phyloP scores from a whole-genome alignment of 1,140 invertebrate species.

The Drosophila santomea region DNA sequence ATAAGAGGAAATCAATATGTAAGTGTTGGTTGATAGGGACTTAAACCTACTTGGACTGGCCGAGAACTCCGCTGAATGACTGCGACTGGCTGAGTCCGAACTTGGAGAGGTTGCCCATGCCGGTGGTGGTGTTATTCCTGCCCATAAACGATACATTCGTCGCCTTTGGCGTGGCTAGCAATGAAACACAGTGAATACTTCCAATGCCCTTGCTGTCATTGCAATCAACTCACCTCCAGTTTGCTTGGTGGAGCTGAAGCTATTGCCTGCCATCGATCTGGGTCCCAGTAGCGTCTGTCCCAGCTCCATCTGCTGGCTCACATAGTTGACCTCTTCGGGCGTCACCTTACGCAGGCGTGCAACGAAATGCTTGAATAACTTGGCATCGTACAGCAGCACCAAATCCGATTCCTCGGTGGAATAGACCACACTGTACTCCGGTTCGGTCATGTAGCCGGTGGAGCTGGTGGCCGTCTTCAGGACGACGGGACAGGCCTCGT shows the following conservation, averaged over 20 bases:
- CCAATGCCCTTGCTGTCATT: too few species aligned
- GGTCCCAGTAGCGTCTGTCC: conserved; percentile 48
- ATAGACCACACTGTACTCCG: conserved; percentile 87
- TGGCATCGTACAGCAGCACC: conserved; percentile 91
- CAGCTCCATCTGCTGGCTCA: conserved; percentile 76
- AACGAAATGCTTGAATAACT: conserved; percentile 91
- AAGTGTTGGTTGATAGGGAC: too few species aligned
- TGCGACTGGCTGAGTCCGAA: conserved; percentile 71
- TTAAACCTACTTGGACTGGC: conserved; percentile 68
- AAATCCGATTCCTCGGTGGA: conserved; percentile 88
- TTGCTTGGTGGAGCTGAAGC: conserved; percentile 48
- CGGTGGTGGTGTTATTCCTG: conserved; percentile 29
- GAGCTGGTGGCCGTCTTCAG: conserved; percentile 86
- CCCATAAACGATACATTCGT: conserved; percentile 44
- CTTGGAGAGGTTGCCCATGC: conserved; percentile 53
- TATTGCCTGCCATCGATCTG: conserved; percentile 15
- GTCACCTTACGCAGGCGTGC: conserved; percentile 92
- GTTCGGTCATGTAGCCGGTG: conserved; percentile 87
- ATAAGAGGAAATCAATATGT: neutral
- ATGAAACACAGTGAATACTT: neutral
- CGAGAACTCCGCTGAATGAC: conserved; percentile 71
- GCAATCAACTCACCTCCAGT: conserved; percentile 45
- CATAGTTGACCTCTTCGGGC: conserved; percentile 88
- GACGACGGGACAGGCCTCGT: conserved; percentile 94
- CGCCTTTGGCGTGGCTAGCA: conserved; percentile 34